These are phyloP conservation scores for Melanotaenia trifasciata DNA, from an alignment of 2,797 vertebrate genomes.

Conservation along the genomic window DNA sequence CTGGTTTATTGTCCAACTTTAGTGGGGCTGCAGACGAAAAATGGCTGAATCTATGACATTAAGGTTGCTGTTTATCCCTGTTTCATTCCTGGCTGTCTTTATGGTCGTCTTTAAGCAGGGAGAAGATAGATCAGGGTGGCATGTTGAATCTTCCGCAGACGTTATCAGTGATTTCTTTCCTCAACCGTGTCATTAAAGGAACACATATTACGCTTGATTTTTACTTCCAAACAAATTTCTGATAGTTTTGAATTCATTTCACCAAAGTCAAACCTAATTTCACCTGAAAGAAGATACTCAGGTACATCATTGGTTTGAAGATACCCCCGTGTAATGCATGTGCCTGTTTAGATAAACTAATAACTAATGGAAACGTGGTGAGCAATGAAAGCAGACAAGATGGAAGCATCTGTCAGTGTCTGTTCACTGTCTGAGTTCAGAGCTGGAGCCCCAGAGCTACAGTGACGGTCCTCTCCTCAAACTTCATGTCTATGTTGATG, in stretches of 20 bases:
- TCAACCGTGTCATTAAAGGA: slow-evolving; percentile 18
- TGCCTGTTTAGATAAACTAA: slow-evolving; percentile 73
- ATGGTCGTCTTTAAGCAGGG: background rate
- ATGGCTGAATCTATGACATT: background rate
- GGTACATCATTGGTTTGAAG: slow-evolving; percentile 51
- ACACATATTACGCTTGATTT: background rate
- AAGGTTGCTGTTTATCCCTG: background rate
- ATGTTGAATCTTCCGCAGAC: background rate
- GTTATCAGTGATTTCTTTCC: background rate
- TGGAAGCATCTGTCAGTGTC: slow-evolving; percentile 84
- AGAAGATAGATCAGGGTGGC: background rate
- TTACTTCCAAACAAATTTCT: background rate
- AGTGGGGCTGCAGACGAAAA: background rate
- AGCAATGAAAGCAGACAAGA: slow-evolving; percentile 83
- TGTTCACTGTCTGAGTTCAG: slow-evolving; percentile 73
- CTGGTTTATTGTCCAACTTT: slow-evolving; percentile 1
- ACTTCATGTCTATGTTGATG: slow-evolving; percentile 79
- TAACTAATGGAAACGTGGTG: slow-evolving; percentile 66
- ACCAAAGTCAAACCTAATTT: slow-evolving; percentile 1
- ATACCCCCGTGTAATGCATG: slow-evolving; percentile 58
- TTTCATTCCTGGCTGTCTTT: background rate
- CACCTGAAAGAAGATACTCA: slow-evolving; percentile 1
- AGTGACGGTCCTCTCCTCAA: slow-evolving; percentile 64
- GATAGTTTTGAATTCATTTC: background rate
- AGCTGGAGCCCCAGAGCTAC: slow-evolving; percentile 71